Base-by-base conservation (phyloP, 2,888 invertebrate species). In the Cerceris rybyensis region DNA sequence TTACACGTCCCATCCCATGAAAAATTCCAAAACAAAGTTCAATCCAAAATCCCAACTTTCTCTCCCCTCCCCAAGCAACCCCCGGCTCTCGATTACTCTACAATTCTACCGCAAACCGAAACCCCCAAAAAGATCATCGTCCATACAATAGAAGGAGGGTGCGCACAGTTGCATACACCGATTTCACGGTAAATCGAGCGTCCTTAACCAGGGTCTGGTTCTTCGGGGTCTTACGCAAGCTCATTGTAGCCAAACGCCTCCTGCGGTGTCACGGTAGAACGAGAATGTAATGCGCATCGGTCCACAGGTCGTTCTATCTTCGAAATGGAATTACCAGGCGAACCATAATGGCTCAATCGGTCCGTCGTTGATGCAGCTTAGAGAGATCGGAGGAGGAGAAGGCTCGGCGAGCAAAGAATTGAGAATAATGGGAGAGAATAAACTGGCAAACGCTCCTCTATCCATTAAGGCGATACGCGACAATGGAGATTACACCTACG, bases 201-300 rank as follows among this genome's bases (percentile, higher is more conserved):
- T 75, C 70, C 78, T 87, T 84, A 76, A 81, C 79, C 60, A 43
- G 70, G 78, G 54, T 65, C 49, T 49, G 46, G 70, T 72, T 54
- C 58, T 4, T 28, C 28, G 28, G 28, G 66, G 61, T 73, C 80
- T 85, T 84, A 80, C 86, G 87, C 84, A 86, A 85, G 55, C 54
- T 77, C 64, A 86, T 88, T 88, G 84, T 88, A 42, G 14, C 41
- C 52, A 60, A 73, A 81, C 86, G 88, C 89, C 88, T 91, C 90
- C 90, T 88, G 90, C 73, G 89, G 90, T 90, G 90, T 90, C 86
- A 88, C 86, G 87, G 83, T 86, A 84, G 82, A 84, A 84, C 71
- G 80, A 67, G 74, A 70, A 66, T 50, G 17, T 42, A 69, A 65
- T 70, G 57, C 50, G 73, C 42, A 69, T 75, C 57, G 68, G 50